Evolutionary conservation across 2,113 vertebrate genomes (phyloP), one percentile per base, ranked within the genome.

Genomic region (Merops nubicus): DNA sequence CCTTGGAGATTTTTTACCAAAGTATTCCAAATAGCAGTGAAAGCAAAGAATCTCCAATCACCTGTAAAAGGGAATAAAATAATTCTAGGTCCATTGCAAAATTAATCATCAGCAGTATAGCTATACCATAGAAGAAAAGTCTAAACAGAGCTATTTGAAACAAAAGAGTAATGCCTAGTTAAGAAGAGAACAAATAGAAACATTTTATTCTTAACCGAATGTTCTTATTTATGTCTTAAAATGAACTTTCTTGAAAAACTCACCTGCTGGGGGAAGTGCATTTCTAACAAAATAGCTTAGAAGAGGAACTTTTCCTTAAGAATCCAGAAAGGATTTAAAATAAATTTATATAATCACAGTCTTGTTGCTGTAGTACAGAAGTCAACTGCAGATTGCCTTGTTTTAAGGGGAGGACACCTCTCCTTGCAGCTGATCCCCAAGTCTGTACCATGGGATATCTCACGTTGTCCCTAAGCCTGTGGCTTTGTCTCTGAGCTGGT

Each of bases 401-500:
- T 8, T 81, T 73, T 47, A 50, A 59, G 47, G 17, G 36, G 22
- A 34, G 62, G 62, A 29, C 9, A 4, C 20, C 13, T 64, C 33
- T 64, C 12, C 25, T 33, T 23, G 12, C 13, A 72, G n/a, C 17
- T 45, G 34, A 28, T 59, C 7, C 40, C 7, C 4, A 10, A 12
- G 9, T 31, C 25, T 22, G 8, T 31, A 7, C 59, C 7, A 8
- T 21, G 38, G 26, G 17, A 29, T 50, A 29, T 34, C 47, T n/a
- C 29, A 1, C 8, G 1, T 5, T 12, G n/a, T 51, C 54, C 63
- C 16, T 42, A 42, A 50, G 51, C 34, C 3, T 0, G 26, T 42
- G 38, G 33, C 74, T 12, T 57, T 38, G 26, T 7, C 69, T 48
- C 45, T 34, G 23, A 62, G 43, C 45, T 51, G 21, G 33, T 16